Evolutionary conservation across 2,113 vertebrate species (phyloP).

Genomic region (Pterocles orientalis): DNA sequence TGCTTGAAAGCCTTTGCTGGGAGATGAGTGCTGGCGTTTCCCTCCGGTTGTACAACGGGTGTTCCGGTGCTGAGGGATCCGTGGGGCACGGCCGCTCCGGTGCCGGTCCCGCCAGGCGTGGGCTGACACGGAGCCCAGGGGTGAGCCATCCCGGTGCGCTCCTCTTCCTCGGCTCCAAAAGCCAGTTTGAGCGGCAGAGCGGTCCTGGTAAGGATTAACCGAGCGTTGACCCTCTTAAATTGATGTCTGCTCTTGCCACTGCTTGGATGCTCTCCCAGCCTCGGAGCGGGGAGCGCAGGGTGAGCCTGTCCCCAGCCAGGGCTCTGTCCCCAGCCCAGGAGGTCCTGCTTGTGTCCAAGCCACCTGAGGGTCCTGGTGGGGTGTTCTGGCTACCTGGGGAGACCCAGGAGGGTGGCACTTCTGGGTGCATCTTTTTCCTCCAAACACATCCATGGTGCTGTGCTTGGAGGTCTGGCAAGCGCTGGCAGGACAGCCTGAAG

Average conservation of each 20-base stretch:
- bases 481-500: accelerated
- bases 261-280: not conserved
- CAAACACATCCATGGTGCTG: accelerated
- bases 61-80: not conserved
- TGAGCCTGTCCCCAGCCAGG: not conserved
- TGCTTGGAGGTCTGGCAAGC: not conserved
- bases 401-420: not conserved
- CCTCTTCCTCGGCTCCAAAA: not conserved
- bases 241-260: accelerated
- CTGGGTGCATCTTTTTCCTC: not conserved
- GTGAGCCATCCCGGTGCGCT: accelerated
- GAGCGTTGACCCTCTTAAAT: not conserved
- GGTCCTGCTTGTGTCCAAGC: not conserved
- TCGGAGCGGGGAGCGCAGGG: not conserved
- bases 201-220: not conserved
- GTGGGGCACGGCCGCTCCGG: accelerated
- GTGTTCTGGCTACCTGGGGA: accelerated
- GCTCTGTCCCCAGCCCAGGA: not conserved
- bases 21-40: not conserved
- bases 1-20: not conserved
- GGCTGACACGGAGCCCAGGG: not conserved
- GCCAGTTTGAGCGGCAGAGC: not conserved
- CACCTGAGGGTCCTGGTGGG: accelerated
- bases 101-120: not conserved
- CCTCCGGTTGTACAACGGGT: not conserved